Conservation (phyloP, 2,888 invertebrate genomes). For the Chouioia cunea region DNA sequence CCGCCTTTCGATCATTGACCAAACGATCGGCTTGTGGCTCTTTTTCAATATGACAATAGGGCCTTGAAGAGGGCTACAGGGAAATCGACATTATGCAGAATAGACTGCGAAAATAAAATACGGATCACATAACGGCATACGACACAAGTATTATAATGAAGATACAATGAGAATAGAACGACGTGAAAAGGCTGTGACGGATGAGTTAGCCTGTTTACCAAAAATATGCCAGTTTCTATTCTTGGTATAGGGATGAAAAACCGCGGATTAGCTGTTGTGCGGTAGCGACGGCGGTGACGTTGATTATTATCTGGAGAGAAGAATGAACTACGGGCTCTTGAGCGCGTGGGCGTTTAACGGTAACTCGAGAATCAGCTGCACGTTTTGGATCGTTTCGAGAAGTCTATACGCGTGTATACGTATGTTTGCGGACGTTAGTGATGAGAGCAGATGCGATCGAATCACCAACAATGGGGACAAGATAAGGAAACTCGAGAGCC, state of each 20-base stretch:
- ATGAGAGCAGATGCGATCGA: slow-evolving; percentile 32
- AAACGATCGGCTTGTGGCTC: slow-evolving; percentile 15
- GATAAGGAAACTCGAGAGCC: slow-evolving; percentile 54
- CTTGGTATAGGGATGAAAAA: slow-evolving; percentile 37
- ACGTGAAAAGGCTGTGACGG: slow-evolving; percentile 34
- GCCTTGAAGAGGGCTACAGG: slow-evolving; percentile 5
- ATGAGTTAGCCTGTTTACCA: slow-evolving; percentile 54
- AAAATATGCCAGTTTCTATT: slow-evolving; percentile 53
- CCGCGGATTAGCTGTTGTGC: slow-evolving; percentile 15
- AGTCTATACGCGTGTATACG: slow-evolving; percentile 48
- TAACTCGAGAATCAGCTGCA: slow-evolving; percentile 64
- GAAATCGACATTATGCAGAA: slow-evolving; percentile 45
- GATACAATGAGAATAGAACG: slow-evolving; percentile 28
- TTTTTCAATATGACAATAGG: slow-evolving; percentile 9
- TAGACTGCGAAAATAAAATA: slow-evolving; percentile 47
- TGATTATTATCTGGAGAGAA: slow-evolving; percentile 52
- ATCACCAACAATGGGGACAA: slow-evolving; percentile 57
- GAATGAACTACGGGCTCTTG: slow-evolving; percentile 5
- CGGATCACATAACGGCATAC: slow-evolving; percentile 41
- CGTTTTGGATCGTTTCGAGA: slow-evolving; percentile 22
- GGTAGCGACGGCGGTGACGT: slow-evolving; percentile 49
- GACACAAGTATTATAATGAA: slow-evolving; percentile 9
- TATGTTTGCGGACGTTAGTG: slow-evolving; percentile 55
- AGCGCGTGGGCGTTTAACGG: slow-evolving; percentile 49
- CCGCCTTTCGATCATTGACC: slow-evolving; percentile 47